Evolutionary conservation across 2,888 invertebrate species (phyloP).

Genomic region (Napeogenes sylphis): DNA sequence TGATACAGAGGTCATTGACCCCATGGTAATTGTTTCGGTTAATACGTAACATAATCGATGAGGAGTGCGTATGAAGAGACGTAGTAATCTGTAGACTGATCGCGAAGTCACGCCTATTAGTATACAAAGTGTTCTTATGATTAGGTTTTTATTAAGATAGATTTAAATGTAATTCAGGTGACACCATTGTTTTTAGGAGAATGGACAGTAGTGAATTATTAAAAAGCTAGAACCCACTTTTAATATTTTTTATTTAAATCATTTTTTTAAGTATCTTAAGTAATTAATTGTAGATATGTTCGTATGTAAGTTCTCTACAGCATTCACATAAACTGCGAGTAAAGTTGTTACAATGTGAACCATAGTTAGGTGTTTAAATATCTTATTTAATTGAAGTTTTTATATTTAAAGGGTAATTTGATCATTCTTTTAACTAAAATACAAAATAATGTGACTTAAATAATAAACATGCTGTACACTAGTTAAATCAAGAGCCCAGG

Average conservation of each 20-base stretch:
- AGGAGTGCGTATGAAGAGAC: constrained; percentile 50
- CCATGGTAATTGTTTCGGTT: constrained; percentile 52
- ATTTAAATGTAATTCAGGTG: too few species aligned
- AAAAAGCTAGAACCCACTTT: too few species aligned
- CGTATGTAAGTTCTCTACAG: too few species aligned
- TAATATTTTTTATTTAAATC: too few species aligned
- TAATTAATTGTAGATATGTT: too few species aligned
- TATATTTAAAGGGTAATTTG: background rate
- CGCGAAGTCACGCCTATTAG: constrained; percentile 60
- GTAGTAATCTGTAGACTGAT: constrained; percentile 63
- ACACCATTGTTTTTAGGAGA: too few species aligned
- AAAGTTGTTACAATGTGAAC: too few species aligned
- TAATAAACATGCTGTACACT: constrained; percentile 41
- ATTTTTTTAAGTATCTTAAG: too few species aligned
- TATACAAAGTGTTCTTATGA: constrained; percentile 39
- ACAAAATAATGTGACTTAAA: background rate
- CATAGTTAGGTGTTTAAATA: too few species aligned
- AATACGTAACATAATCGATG: constrained; percentile 56
- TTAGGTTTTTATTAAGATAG: background rate
- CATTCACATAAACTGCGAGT: too few species aligned
- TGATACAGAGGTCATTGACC: constrained; percentile 30
- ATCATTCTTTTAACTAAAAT: background rate
- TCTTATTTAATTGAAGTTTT: too few species aligned
- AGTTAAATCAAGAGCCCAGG: constrained; percentile 52
- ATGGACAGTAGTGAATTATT: too few species aligned